Base-by-base conservation (phyloP, 1,140 invertebrate species). In the Cyphomyrmex costatus region DNA sequence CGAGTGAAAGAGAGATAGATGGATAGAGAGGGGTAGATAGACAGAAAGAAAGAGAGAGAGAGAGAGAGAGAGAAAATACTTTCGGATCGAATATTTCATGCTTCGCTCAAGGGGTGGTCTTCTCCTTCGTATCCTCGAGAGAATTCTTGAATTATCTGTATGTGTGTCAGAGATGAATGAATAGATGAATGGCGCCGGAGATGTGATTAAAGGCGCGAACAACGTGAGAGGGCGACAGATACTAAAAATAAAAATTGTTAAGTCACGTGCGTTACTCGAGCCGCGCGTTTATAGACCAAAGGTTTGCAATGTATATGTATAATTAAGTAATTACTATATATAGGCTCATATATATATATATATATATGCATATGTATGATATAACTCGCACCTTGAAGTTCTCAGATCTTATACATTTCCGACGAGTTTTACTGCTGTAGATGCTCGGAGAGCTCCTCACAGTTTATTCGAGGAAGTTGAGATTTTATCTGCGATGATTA, bases 21-120 rank as follows among this genome's bases (percentile, higher is more conserved):
- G 88, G 87, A 14, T 16, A 56, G 53, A 74, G 73, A 63, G 30
- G 88, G 87, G 5, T 16, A 56, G 53, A 42, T 3, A 42, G 36
- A 42, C 10, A 42, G 36, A 10, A 2, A 56, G 58, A 27, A n/a
- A n/a, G 58, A 60, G 4, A 60, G 24, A 2, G 24, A 16, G 24
- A 27, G 60, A 16, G 46, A n/a, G 36, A 24, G 51, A 42, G 53
- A 30, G 61, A 70, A 90, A 88, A 89, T 80, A 79, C 71, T 91
- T 89, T 78, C 80, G 78, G 63, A 60, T 84, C 71, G 78, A 82
- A 91, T 89, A 88, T 89, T 87, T 87, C 77, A n/a, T 14, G 33
- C 46, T 10, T 5, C 58, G 12, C 27, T n/a, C 71, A 19, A 30
- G 46, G 58, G 84, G n/a, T 71, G 87, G 70, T 86, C 51, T 21